phyloP scores from a whole-genome alignment of 1,140 invertebrate genomes.

The Mylabris phalerata region DNA sequence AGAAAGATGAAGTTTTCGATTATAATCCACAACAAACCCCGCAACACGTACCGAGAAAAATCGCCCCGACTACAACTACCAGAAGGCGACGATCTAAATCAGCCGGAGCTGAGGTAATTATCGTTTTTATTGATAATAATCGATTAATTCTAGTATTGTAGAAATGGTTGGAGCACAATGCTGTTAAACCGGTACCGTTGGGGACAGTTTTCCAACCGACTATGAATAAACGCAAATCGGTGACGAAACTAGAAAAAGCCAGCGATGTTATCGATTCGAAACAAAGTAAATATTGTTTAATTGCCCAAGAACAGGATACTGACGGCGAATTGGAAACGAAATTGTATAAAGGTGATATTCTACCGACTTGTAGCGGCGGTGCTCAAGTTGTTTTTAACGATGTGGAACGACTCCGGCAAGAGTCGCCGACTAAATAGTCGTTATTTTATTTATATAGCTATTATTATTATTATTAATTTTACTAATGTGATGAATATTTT shows the following conservation, averaged over 20 bases:
- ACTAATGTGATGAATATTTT: no score
- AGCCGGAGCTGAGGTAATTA: slow-evolving; percentile 5
- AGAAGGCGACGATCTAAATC: slow-evolving; percentile 16
- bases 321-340: slow-evolving; percentile 90
- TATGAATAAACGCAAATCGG: slow-evolving; percentile 74
- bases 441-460: no score
- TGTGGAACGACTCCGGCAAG: slow-evolving; percentile 84
- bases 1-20: neutral
- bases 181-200: slow-evolving; percentile 60
- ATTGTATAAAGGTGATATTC: slow-evolving; percentile 84
- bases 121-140: neutral
- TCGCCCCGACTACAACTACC: neutral
- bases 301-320: slow-evolving; percentile 84
- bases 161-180: slow-evolving; percentile 88
- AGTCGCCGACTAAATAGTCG: slow-evolving; percentile 54
- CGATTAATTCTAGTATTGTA: slow-evolving; percentile 24
- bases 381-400: slow-evolving; percentile 94
- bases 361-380: slow-evolving; percentile 87
- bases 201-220: slow-evolving; percentile 86
- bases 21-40: neutral
- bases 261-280: slow-evolving; percentile 67
- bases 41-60: neutral
- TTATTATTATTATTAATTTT: no score
- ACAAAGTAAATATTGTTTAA: slow-evolving; percentile 82
- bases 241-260: slow-evolving; percentile 66